Evolutionary conservation across 2,888 invertebrate genomes (phyloP), one percentile per base, ranked within the genome.

Genomic region (Polydrusus tereticollis): DNA sequence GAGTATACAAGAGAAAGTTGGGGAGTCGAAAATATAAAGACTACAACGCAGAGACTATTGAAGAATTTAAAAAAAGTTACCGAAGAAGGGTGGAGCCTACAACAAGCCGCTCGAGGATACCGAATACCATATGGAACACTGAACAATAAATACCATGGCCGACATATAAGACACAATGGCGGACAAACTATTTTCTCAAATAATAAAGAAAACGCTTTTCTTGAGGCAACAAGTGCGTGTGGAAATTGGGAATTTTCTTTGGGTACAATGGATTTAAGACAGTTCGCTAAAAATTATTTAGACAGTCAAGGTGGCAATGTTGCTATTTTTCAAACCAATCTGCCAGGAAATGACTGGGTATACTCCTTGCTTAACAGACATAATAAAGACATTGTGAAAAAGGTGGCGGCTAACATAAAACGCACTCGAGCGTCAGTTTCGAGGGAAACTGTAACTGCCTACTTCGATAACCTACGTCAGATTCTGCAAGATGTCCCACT

Each of bases 391-490:
- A 38, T 52, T 29, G 5, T 10, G 12, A 58, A 66, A 45, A 38
- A 43, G 23, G 8, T 62, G 16, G 16, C 62, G 1, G 41, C 66
- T n/a, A 67, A 72, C 66, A 71, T 71, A 10, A 71, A 71, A 59
- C 45, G 29, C 58, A 20, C 18, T 14, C 23, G 21, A 18, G 14
- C 62, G 3, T 60, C 65, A 57, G 68, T 76, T 21, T 72, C 73
- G 33, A 73, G 69, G 64, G 67, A 76, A 36, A 70, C 57, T 14
- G 60, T 76, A 16, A 43, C 60, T 18, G 45, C 73, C 50, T 76
- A 73, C 72, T 76, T 78, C 65, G 12, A 69, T 12, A 76, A 78
- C 69, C 64, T 77, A 18, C 20, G 57, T 7, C 74, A 74, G 26
- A 75, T n/a, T n/a, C 43, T 77, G 59, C 14, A 72, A 64, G 69